A percentile compares a stretch with the other conserved stretches of the same genome.
Evolutionary conservation across 1,140 invertebrate species (phyloP).

Genomic region (Magallana angulata): DNA sequence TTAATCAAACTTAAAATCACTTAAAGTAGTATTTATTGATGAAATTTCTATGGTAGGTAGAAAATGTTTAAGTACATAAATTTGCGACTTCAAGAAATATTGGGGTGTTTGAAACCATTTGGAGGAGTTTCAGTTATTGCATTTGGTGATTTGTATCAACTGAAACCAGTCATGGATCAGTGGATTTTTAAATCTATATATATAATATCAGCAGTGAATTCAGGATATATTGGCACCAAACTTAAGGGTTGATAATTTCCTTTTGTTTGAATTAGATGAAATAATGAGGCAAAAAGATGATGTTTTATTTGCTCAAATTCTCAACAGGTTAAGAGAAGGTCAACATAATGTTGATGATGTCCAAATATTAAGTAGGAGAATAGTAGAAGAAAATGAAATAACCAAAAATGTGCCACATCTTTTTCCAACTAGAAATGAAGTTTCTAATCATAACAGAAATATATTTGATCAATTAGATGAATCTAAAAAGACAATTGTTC

Average conservation of each 20-base stretch:
- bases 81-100: conserved; percentile 56
- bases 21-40: conserved; percentile 60
- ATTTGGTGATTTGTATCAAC: conserved; percentile 63
- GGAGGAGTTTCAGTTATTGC: conserved; percentile 59
- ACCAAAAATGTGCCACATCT: no score
- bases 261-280: conserved; percentile 61
- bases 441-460: no score
- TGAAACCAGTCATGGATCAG: conserved; percentile 61
- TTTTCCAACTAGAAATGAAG: no score
- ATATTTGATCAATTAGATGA: no score
- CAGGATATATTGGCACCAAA: conserved; percentile 48
- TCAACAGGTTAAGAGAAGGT: no score
- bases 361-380: no score
- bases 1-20: conserved; percentile 39
- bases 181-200: conserved; percentile 61
- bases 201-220: conserved; percentile 23
- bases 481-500: no score
- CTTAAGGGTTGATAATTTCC: conserved; percentile 62
- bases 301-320: conserved; percentile 59
- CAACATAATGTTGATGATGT: no score
- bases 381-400: no score
- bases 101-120: conserved; percentile 44
- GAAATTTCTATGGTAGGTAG: conserved; percentile 64
- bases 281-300: conserved; percentile 66
- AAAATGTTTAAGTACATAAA: conserved; percentile 62